Percentiles rank a stretch among this genome's conserved stretches.
These are phyloP conservation scores for Rhinogobio ventralis DNA, from an alignment of 2,797 vertebrate species.

Conservation along the genomic window DNA sequence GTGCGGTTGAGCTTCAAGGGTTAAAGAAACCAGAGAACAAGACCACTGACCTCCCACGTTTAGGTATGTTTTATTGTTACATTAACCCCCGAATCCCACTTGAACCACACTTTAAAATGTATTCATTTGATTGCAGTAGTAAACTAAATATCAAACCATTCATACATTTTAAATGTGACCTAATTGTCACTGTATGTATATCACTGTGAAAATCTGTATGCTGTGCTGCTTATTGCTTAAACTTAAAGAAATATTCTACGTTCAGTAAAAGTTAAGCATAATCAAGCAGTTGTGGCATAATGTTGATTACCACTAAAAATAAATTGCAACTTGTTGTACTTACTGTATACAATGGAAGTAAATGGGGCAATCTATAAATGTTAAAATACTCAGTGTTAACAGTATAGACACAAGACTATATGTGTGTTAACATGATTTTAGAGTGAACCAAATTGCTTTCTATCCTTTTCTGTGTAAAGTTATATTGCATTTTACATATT, in stretches of 20 bases:
- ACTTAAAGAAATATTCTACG: no score
- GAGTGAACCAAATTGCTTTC: no score
- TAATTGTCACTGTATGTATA: background rate
- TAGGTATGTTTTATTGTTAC: conserved; percentile 63
- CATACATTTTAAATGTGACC: background rate
- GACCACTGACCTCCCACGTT: conserved; percentile 63
- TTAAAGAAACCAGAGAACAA: conserved; percentile 64
- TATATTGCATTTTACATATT: no score
- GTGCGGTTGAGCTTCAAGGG: conserved; percentile 68
- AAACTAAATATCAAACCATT: background rate
- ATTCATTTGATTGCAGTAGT: background rate
- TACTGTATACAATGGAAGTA: background rate
- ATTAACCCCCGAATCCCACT: conserved; percentile 28
- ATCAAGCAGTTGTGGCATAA: background rate
- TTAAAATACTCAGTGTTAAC: background rate
- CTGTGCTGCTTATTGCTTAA: background rate
- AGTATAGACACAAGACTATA: no score
- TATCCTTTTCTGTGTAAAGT: no score
- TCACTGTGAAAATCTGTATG: background rate
- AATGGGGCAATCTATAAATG: background rate
- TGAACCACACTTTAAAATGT: background rate
- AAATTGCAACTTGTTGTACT: background rate
- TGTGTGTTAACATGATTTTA: no score
- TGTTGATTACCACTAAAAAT: background rate
- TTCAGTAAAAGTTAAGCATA: background rate